Evolutionary conservation across 2,888 invertebrate genomes (phyloP), one percentile per base, ranked within the genome.

Genomic region (Hydriomena furcata): DNA sequence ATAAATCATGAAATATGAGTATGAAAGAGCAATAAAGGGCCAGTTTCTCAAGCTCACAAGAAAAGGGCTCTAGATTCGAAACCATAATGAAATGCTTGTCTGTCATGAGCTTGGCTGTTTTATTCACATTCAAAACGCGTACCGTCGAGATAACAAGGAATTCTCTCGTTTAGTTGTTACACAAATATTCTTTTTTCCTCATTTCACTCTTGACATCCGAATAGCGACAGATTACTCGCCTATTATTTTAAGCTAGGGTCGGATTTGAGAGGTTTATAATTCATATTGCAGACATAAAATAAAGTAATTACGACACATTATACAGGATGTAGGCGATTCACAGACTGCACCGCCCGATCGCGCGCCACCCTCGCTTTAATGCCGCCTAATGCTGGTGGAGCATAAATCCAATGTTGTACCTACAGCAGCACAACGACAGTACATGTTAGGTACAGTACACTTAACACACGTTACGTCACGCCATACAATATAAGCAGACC

Each of bases 201-300:
- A 17, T 44, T 50, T 50, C 40, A 50, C 44, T 50, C 32, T 34
- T 50, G 44, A 50, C 50, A 40, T 35, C 28, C 34, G 27, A 50
- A 50, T 50, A 40, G 43, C 43, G 37, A 43, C 43, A 49, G 32
- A 49, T 49, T 49, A 43, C 43, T 43, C 30, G 43, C 25, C 37
- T 37, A 49, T 49, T 49, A 43, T 43, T 38, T 37, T 38, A 36
- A 41, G 5, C 24, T 41, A 48, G 49, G 43, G 32, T 21, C 17
- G 24, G 13, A 49, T 43, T 23, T 12, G 17, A 31, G 10, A 7
- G 17, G 17, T 17, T 3, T 17, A 17, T 17, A n/a, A n/a, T n/a
- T n/a, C n/a, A n/a, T n/a, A n/a, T n/a, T n/a, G n/a, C n/a, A n/a
- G n/a, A n/a, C n/a, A n/a, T n/a, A n/a, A n/a, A n/a, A n/a, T n/a